Evolutionary conservation across 2,888 invertebrate species (phyloP).

Genomic region (Osmoderma eremita): DNA sequence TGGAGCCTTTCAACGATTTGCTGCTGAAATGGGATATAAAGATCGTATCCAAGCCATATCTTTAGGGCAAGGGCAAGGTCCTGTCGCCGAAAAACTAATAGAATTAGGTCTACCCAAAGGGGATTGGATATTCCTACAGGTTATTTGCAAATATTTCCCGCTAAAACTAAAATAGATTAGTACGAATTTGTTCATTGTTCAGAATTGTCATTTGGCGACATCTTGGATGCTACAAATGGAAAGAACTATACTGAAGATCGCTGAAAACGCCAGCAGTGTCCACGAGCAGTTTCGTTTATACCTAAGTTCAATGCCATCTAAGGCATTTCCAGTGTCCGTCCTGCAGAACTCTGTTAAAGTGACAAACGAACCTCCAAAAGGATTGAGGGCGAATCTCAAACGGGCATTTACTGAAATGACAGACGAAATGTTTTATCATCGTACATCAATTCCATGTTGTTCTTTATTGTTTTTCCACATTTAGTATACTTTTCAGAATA

Average conservation of each 20-base stretch:
- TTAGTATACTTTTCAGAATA: constrained; percentile 61
- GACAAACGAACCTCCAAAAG: constrained; percentile 94
- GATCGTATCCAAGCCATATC: constrained; percentile 84
- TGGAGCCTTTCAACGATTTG: constrained; percentile 83
- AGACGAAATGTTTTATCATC: constrained; percentile 81
- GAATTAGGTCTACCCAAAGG: constrained; percentile 76
- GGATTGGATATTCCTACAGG: constrained; percentile 90
- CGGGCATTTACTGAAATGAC: constrained; percentile 83
- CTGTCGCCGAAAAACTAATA: constrained; percentile 85
- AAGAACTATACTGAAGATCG: constrained; percentile 77
- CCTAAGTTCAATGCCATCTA: constrained; percentile 90
- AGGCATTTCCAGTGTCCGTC: constrained; percentile 87
- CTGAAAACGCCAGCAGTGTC: constrained; percentile 72
- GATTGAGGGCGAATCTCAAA: constrained; percentile 87
- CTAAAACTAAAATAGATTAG: constrained; percentile 15
- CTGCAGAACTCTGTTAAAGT: constrained; percentile 94
- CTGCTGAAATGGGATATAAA: constrained; percentile 76
- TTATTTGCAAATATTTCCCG: constrained; percentile 53
- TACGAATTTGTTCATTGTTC: no score
- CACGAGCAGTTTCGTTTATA: constrained; percentile 82
- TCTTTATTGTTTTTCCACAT: neutral
- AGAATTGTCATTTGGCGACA: constrained; percentile 93
- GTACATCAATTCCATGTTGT: constrained; percentile 61
- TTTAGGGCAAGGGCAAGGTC: constrained; percentile 91
- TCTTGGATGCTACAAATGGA: constrained; percentile 93